Conservation (phyloP, 2,113 vertebrate genomes). For the Sapayoa aenigma region DNA sequence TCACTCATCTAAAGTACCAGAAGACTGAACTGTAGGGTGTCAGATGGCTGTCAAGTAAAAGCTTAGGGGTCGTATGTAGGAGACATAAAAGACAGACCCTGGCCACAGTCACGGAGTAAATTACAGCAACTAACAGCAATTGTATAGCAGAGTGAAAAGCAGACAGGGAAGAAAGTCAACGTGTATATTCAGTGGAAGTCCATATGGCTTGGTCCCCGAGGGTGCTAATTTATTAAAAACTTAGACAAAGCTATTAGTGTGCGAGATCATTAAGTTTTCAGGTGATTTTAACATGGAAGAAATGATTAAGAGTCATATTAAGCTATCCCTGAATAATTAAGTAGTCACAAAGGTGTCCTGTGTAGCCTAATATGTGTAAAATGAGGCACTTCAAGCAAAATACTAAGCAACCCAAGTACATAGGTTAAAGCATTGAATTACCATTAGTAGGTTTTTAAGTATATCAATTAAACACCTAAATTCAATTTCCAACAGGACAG, state of each 20-base stretch:
- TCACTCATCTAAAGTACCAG: slow-evolving; percentile 31
- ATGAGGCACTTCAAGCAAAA: background rate
- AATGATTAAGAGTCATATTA: slow-evolving; percentile 8
- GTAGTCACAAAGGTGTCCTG: background rate
- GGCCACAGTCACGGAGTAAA: background rate
- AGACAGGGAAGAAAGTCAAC: slow-evolving; percentile 1
- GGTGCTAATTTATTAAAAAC: slow-evolving; percentile 21
- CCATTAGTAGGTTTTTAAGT: slow-evolving; percentile 18
- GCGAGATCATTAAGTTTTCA: slow-evolving; percentile 13
- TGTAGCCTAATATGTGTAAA: background rate
- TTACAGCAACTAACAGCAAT: slow-evolving; percentile 1
- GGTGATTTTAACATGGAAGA: background rate
- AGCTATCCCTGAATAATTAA: background rate
- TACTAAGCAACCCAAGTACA: background rate
- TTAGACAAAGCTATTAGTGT: background rate
- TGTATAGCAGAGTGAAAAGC: background rate
- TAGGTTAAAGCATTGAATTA: background rate
- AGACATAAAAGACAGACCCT: background rate
- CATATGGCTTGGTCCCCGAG: background rate
- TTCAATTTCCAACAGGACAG: background rate
- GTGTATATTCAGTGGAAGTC: background rate
- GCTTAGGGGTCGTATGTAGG: background rate
- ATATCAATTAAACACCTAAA: slow-evolving; percentile 19
- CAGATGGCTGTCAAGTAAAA: background rate
- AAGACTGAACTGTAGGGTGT: background rate